Percentiles rank a stretch among this genome's conserved stretches.
These are phyloP conservation scores for Nebria ingens DNA, from an alignment of 1,140 invertebrate genomes.

Conservation along the genomic window DNA sequence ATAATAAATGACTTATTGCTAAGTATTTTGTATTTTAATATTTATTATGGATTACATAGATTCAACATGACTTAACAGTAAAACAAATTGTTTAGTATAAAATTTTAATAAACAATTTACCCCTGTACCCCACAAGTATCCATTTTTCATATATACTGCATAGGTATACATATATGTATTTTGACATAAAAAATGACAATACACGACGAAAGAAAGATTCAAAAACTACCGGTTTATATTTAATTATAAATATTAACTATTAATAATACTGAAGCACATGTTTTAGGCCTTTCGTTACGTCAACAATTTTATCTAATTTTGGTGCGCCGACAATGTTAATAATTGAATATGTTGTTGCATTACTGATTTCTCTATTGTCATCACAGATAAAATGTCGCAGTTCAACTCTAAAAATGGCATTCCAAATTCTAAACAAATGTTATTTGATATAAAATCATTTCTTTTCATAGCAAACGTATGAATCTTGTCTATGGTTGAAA, in stretches of 20 bases:
- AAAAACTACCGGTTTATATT: not conserved
- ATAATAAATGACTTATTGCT: too few relatives aligned
- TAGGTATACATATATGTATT: too few relatives aligned
- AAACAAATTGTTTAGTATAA: not conserved
- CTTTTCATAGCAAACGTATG: not conserved
- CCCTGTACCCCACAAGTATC: not conserved
- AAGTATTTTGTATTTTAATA: too few relatives aligned
- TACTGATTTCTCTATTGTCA: not conserved
- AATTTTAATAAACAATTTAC: slow-evolving; percentile 1
- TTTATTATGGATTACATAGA: not conserved
- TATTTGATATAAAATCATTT: not conserved
- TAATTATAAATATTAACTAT: slow-evolving; percentile 5
- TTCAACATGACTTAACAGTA: not conserved
- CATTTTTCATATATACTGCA: not conserved
- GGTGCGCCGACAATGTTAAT: not conserved
- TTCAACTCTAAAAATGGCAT: too few relatives aligned
- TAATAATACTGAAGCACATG: slow-evolving; percentile 8
- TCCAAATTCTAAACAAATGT: not conserved
- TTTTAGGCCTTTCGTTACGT: not conserved
- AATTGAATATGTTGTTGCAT: not conserved
- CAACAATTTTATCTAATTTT: slow-evolving; percentile 1
- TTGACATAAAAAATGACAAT: not conserved
- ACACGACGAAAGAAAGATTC: not conserved
- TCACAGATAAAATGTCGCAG: not conserved
- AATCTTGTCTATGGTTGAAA: too few relatives aligned